Percentiles rank a stretch among this genome's conserved stretches.
Evolutionary conservation across 2,113 vertebrate species (phyloP).

Genomic region (Anhinga rufa): DNA sequence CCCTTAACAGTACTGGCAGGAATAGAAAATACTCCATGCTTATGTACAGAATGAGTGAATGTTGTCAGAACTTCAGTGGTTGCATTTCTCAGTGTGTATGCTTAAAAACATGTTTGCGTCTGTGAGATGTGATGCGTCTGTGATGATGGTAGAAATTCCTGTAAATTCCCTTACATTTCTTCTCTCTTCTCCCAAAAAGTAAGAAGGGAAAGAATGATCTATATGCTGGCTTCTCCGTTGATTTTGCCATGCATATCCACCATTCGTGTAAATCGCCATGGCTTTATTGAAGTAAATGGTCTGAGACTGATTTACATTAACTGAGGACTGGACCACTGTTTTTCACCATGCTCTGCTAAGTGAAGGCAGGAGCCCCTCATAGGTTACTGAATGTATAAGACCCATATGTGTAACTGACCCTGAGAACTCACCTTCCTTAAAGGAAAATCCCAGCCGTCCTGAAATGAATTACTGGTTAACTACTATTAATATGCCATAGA

Average conservation of each 20-base stretch:
- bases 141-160: neutral
- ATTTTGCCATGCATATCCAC: neutral
- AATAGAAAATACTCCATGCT: neutral
- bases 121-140: neutral
- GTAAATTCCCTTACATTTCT: neutral
- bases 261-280: neutral
- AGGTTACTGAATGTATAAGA: neutral
- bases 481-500: conserved; percentile 68
- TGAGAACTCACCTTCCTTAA: conserved; percentile 14
- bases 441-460: conserved; percentile 26
- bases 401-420: conserved; percentile 17
- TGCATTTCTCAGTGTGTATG: neutral
- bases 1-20: neutral
- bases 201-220: neutral
- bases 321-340: neutral
- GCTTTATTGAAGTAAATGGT: conserved; percentile 37
- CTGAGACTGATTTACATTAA: conserved; percentile 42
- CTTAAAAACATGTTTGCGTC: neutral
- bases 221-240: neutral
- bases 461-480: conserved; percentile 75
- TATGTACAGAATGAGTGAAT: neutral
- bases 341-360: neutral
- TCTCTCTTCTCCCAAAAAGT: neutral
- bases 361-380: neutral
- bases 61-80: neutral